These are phyloP conservation scores for Salmo trutta DNA, from an alignment of 2,797 vertebrate species.

Conservation along the genomic window DNA sequence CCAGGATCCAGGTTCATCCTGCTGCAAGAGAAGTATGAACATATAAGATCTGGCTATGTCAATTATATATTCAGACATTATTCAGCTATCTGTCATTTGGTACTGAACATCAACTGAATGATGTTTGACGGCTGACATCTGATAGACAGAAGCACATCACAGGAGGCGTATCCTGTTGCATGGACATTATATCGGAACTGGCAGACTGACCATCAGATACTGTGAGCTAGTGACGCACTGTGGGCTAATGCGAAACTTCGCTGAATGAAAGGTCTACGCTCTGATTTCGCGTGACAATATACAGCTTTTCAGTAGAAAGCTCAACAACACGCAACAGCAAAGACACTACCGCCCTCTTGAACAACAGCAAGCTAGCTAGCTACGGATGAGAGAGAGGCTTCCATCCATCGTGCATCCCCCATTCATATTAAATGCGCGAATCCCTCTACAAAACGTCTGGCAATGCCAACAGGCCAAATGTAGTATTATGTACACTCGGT, in stretches of 20 bases:
- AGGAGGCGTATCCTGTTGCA: background rate
- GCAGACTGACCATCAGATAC: background rate
- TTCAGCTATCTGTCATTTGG: background rate
- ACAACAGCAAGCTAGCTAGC: background rate
- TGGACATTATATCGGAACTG: background rate
- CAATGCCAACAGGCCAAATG: too few relatives aligned
- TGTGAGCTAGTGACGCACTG: background rate
- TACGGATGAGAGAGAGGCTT: background rate
- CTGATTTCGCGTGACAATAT: background rate
- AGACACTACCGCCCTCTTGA: background rate
- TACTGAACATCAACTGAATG: background rate
- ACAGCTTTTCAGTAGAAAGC: background rate
- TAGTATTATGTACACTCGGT: background rate
- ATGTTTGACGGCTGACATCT: background rate
- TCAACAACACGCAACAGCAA: background rate
- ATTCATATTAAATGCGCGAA: too few relatives aligned
- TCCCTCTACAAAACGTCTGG: too few relatives aligned
- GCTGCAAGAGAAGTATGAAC: slow-evolving; percentile 25
- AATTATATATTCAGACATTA: background rate
- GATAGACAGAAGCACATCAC: background rate
- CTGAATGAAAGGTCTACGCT: background rate
- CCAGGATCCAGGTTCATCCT: slow-evolving; percentile 62
- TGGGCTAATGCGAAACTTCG: background rate
- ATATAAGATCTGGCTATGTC: background rate
- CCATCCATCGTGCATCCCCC: too few relatives aligned